Base-by-base conservation (phyloP, 1,140 invertebrate genomes). In the Drosophila aff. region DNA sequence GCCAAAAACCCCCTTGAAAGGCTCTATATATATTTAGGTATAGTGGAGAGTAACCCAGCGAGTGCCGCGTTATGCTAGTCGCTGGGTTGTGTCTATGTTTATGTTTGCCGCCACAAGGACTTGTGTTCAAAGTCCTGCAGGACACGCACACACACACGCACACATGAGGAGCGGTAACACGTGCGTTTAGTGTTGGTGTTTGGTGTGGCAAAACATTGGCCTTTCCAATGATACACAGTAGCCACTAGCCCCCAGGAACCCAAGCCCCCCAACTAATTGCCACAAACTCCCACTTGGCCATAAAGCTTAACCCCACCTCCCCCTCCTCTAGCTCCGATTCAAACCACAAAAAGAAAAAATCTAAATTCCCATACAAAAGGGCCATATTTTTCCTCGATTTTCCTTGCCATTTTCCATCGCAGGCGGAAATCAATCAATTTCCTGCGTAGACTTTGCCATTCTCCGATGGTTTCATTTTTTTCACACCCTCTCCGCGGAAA, bases 371-470 rank as follows among this genome's bases (percentile, higher is more conserved):
- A 26, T 49, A 74, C 59, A 76, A 67, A 41, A 8, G 28, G 28
- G 46, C 46, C 40, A 73, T 73, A 73, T 60, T 73, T 72, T 74
- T 73, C 38, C 21, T 23, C 38, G 31, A 13, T 80, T 61, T 81
- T 43, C 61, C 23, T 67, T 78, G 4, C 46, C 63, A 18, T 55
- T 40, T 55, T 50, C 44, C 60, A 58, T 63, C 46, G 15, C 16
- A 28, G 61, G 41, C 73, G 84, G 84, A 89, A 89, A 89, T 89
- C 84, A 89, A 89, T 89, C 84, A 89, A 89, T 89, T 89, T 89
- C 84, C 84, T 89, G 84, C 77, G 66, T 81, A 89, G 85, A 89
- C 84, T 72, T 72, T 67, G 59, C 71, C 74, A 66, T 76, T 76
- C 66, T 44, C 8, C 4, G 55, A 50, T 43, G 23, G 18, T 21